Evolutionary conservation across 2,113 vertebrate species (phyloP).

Genomic region (Crotalus tigris): DNA sequence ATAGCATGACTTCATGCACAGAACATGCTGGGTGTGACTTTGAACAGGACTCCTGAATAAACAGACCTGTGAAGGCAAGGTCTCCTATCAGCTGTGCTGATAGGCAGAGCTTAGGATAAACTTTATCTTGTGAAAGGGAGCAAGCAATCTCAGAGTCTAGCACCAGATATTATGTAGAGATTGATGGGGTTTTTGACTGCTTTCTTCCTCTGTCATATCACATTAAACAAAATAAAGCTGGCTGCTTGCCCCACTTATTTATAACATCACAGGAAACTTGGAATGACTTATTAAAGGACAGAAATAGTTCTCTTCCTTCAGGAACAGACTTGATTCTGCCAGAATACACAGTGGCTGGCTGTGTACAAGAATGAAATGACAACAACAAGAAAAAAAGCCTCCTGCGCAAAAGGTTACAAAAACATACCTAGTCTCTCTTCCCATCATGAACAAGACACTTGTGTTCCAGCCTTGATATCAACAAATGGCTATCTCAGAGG

Average conservation of each 20-base stretch:
- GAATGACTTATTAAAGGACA: conserved; percentile 74
- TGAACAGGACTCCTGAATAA: conserved; percentile 48
- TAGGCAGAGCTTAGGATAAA: conserved; percentile 59
- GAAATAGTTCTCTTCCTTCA: conserved; percentile 72
- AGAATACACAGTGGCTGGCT: conserved; percentile 71
- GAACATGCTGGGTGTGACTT: conserved; percentile 22
- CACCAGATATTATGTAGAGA: conserved; percentile 61
- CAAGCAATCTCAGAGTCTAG: conserved; percentile 56
- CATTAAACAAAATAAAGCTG: conserved; percentile 73
- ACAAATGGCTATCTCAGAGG: conserved; percentile 11
- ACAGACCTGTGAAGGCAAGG: conserved; percentile 42
- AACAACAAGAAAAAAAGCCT: conserved; percentile 43
- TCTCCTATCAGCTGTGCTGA: conserved; percentile 39
- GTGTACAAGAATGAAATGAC: conserved; percentile 54
- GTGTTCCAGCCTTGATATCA: not conserved
- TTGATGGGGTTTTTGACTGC: conserved; percentile 56
- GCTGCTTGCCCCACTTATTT: conserved; percentile 71
- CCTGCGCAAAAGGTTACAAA: conserved; percentile 66
- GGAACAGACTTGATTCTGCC: conserved; percentile 67
- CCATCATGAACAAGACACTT: conserved; percentile 35
- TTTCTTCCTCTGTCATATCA: conserved; percentile 70
- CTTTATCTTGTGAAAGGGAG: conserved; percentile 46
- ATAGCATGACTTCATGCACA: conserved; percentile 60
- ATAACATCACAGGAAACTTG: conserved; percentile 77
- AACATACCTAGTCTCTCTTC: conserved; percentile 65